Conservation (phyloP, 1,140 invertebrate species). For the Paraescarpia echinospica region DNA sequence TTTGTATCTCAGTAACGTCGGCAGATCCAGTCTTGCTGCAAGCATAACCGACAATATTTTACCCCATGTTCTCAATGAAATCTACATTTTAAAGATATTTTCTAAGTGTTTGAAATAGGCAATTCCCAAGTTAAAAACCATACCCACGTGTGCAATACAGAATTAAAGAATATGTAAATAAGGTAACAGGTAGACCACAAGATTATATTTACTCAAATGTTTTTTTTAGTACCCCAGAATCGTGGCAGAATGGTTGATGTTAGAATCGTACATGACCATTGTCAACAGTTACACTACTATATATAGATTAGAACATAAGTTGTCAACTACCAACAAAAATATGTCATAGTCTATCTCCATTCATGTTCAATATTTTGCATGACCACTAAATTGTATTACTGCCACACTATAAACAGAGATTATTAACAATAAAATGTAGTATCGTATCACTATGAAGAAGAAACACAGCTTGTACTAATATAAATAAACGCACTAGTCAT, state of each 20-base stretch:
- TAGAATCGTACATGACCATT: no score
- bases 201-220: neutral
- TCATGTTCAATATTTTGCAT: neutral
- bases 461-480: neutral
- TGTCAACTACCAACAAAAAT: no score
- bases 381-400: neutral
- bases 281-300: no score
- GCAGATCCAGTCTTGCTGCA: neutral
- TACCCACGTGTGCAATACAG: no score
- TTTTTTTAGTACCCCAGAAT: no score
- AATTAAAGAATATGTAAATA: no score
- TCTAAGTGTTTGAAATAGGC: no score
- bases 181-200: neutral
- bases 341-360: no score
- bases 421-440: neutral
- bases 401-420: neutral
- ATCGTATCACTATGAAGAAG: neutral
- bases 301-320: no score
- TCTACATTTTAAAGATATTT: neutral
- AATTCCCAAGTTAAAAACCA: no score
- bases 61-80: neutral
- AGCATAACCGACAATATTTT: neutral
- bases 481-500: neutral
- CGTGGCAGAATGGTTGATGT: no score
- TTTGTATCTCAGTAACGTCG: neutral